Base-by-base conservation (phyloP, 2,113 vertebrate genomes). In the Pluvianellus socialis region DNA sequence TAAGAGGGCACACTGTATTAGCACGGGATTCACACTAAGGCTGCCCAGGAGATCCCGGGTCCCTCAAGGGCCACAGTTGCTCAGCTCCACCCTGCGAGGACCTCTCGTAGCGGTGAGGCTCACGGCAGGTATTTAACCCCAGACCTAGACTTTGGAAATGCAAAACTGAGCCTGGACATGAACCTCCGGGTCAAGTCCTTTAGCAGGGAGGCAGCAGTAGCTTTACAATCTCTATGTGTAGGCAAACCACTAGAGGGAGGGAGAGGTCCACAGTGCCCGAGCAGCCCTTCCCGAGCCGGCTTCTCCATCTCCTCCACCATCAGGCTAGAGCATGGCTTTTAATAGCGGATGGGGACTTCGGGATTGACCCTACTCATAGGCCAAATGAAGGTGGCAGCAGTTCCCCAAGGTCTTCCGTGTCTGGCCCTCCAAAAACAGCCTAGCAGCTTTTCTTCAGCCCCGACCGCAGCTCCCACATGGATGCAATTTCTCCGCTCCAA, bases 181-280 rank as follows among this genome's bases (percentile, higher is more conserved):
- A 86, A 50, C n/a, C n/a, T 33, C 22, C 1, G 1, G 62, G 63
- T 63, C 88, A 92, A 84, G 63, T 33, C 63, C n/a, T 58, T 68
- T 17, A 77, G 49, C 55, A 12, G 19, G 76, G 45, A 76, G 20
- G 65, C 3, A 79, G 65, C 17, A 33, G 45, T 3, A 40, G 42
- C 56, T 53, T 40, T 26, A 17, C 23, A 56, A 16, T 16, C 83
- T 59, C 50, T 70, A 5, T 88, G 12, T 15, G 71, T 86, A 71
- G n/a, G 74, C 28, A 92, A 96, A 76, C 96, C 96, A 88, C 96
- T 96, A 97, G 96, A 96, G 96, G 96, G 96, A 93, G 96, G 90
- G 92, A 97, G 94, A 96, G 96, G 90, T 90, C 92, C 83, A 44
- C 88, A 92, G 82, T 52, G 95, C 42, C 45, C 2, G 0, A 66